Percentiles rank a stretch among this genome's conserved stretches.
These are phyloP conservation scores for Idaea dimidiata DNA, from an alignment of 2,888 invertebrate genomes.

Conservation along the genomic window DNA sequence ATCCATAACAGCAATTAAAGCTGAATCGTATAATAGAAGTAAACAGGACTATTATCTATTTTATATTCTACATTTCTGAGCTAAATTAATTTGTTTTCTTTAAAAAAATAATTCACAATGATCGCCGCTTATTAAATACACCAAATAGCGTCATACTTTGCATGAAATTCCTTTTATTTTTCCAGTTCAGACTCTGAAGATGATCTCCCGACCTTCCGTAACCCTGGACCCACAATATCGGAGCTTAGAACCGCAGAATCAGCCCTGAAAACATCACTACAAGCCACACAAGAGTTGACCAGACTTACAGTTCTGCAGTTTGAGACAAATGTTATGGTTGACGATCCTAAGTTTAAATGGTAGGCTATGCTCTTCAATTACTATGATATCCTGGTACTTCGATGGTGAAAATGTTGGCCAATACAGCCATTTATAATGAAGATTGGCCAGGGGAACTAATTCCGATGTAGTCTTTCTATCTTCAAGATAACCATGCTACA, in stretches of 20 bases:
- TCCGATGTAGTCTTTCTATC: no score
- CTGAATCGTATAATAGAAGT: background rate
- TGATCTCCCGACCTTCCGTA: slow-evolving; percentile 29
- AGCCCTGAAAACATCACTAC: slow-evolving; percentile 45
- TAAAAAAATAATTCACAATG: no score
- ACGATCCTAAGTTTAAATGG: slow-evolving; percentile 46
- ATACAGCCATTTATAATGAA: no score
- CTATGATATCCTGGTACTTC: background rate
- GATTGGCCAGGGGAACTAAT: no score
- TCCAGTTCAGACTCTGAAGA: slow-evolving; percentile 60
- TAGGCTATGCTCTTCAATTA: slow-evolving; percentile 24
- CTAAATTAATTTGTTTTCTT: no score
- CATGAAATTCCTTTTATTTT: slow-evolving; percentile 16
- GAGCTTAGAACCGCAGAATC: slow-evolving; percentile 40
- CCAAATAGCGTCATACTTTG: no score
- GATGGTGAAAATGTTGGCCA: background rate
- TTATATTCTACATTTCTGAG: no score
- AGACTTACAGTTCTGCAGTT: slow-evolving; percentile 52
- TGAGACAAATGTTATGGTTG: slow-evolving; percentile 49
- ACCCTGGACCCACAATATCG: slow-evolving; percentile 31
- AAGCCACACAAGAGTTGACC: slow-evolving; percentile 62
- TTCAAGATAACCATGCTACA: no score
- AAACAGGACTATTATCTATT: no score
- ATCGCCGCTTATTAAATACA: no score
- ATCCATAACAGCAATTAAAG: background rate